Conservation (phyloP, 2,888 invertebrate species). For the Crematogaster levior region DNA sequence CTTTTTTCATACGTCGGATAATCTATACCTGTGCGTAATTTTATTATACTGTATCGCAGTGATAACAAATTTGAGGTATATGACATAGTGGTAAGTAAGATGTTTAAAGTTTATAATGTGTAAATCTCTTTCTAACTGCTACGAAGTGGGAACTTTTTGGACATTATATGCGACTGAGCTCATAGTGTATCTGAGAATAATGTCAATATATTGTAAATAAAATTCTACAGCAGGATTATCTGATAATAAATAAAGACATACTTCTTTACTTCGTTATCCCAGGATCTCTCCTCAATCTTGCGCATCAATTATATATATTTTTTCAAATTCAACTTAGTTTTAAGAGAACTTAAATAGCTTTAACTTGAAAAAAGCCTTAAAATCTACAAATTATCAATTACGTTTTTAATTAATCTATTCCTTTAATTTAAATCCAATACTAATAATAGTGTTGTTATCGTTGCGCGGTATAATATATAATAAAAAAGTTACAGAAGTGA, state of each 20-base stretch:
- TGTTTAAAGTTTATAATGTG: slow-evolving; percentile 76
- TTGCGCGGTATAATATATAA: too few relatives aligned
- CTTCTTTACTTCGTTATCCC: slow-evolving; percentile 60
- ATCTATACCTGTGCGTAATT: slow-evolving; percentile 67
- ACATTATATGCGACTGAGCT: slow-evolving; percentile 76
- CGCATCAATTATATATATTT: neutral
- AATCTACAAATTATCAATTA: neutral
- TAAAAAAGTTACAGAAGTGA: too few relatives aligned
- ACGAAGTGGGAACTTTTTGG: slow-evolving; percentile 69
- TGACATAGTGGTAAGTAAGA: slow-evolving; percentile 71
- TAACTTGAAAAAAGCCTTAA: neutral
- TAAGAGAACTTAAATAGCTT: neutral
- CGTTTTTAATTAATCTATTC: neutral
- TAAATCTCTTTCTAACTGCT: slow-evolving; percentile 62
- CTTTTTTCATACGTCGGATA: slow-evolving; percentile 73
- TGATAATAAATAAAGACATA: slow-evolving; percentile 74
- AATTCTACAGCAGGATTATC: slow-evolving; percentile 76
- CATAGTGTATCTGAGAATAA: slow-evolving; percentile 72
- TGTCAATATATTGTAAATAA: slow-evolving; percentile 81
- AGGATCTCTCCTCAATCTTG: neutral
- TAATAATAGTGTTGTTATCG: too few relatives aligned
- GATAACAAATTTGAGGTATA: slow-evolving; percentile 64
- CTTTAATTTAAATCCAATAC: neutral
- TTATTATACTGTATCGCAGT: slow-evolving; percentile 46
- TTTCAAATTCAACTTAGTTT: neutral